Conservation (phyloP, 2,888 invertebrate genomes). For the Calephelis perditalis region DNA sequence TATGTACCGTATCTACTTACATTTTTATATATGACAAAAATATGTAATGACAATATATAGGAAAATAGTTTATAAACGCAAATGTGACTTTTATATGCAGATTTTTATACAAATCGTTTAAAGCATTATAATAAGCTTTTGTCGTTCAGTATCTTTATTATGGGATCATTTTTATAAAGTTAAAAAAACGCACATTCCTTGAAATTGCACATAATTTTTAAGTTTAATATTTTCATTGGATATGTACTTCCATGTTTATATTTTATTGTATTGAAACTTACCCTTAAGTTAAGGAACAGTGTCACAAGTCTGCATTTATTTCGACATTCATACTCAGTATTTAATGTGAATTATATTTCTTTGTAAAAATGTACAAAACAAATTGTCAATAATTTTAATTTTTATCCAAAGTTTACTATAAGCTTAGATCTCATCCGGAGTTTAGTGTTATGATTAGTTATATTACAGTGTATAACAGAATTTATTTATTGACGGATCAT, state of each 20-base stretch:
- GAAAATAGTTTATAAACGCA: neutral
- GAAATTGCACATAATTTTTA: neutral
- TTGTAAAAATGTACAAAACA: slow-evolving; percentile 74
- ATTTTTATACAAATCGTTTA: neutral
- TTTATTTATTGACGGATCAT: slow-evolving; percentile 68
- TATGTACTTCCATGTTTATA: slow-evolving; percentile 31
- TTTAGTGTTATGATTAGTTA: slow-evolving; percentile 51
- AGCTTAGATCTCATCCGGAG: slow-evolving; percentile 74
- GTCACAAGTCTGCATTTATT: slow-evolving; percentile 64
- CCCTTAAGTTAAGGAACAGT: slow-evolving; percentile 41
- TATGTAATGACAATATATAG: neutral
- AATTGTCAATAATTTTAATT: slow-evolving; percentile 61
- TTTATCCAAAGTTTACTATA: slow-evolving; percentile 76
- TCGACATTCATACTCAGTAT: slow-evolving; percentile 49
- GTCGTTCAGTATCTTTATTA: slow-evolving; percentile 3
- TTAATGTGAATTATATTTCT: slow-evolving; percentile 46
- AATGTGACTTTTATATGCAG: slow-evolving; percentile 3
- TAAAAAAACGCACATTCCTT: slow-evolving; percentile 7
- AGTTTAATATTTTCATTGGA: slow-evolving; percentile 39
- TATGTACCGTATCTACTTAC: too few relatives aligned
- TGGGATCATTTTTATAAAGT: slow-evolving; percentile 4
- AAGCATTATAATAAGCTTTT: neutral
- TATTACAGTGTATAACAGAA: slow-evolving; percentile 68
- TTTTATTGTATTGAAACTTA: slow-evolving; percentile 33
- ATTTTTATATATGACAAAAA: too few relatives aligned